Evolutionary conservation across 2,888 invertebrate species (phyloP).

Genomic region (Periphyllus acericola): DNA sequence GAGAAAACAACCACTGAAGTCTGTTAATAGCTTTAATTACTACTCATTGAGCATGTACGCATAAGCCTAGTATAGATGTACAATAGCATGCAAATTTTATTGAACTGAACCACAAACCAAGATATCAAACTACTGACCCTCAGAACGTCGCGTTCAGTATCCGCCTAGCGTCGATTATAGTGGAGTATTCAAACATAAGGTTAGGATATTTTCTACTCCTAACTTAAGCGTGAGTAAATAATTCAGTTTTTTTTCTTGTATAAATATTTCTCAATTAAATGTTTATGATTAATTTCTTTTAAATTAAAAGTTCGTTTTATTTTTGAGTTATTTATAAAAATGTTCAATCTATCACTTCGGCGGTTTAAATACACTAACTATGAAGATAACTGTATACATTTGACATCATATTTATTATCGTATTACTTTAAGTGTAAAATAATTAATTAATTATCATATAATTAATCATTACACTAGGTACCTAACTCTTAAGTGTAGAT

Average conservation of each 20-base stretch:
- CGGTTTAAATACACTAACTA: too few species aligned
- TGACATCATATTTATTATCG: neutral
- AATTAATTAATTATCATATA: neutral
- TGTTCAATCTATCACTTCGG: neutral
- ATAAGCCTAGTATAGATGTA: constrained; percentile 39
- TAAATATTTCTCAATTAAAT: neutral
- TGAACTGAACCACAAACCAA: constrained; percentile 50
- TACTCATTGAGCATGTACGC: constrained; percentile 57
- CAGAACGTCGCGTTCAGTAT: constrained; percentile 42
- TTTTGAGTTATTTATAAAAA: neutral
- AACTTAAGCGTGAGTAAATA: constrained; percentile 53
- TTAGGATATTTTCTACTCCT: constrained; percentile 24
- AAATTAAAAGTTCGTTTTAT: neutral
- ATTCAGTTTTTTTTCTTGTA: neutral
- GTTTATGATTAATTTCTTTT: neutral
- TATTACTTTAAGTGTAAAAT: neutral
- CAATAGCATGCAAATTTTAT: constrained; percentile 56
- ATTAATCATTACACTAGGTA: neutral
- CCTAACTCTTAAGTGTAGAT: neutral
- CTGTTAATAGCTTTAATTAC: constrained; percentile 58
- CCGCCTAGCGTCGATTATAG: constrained; percentile 44
- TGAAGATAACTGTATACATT: too few species aligned
- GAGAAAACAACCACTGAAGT: constrained; percentile 60
- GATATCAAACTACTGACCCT: constrained; percentile 49
- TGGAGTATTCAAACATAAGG: constrained; percentile 5